Conservation (phyloP, 2,113 vertebrate genomes). For the Prionailurus viverrinus region DNA sequence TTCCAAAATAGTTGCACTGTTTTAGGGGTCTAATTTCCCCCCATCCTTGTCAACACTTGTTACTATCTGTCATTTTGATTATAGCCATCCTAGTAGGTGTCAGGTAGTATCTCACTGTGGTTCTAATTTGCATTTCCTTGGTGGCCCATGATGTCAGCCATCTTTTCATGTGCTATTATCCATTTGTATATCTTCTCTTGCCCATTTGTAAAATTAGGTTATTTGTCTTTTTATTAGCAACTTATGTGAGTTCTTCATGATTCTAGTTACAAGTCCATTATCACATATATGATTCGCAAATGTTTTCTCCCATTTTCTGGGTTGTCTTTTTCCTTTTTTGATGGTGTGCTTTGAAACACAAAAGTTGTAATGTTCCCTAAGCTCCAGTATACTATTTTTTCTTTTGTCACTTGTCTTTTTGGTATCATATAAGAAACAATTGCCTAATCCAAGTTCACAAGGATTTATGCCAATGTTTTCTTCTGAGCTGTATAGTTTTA, state of each 20-base stretch:
- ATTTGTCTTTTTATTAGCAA: conserved; percentile 25
- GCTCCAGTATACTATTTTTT: not conserved
- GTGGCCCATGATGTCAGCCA: not conserved
- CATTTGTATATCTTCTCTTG: conserved; percentile 29
- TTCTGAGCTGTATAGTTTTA: not conserved
- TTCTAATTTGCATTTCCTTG: not conserved
- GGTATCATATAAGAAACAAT: not conserved
- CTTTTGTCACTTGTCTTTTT: not conserved
- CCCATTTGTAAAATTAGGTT: not conserved
- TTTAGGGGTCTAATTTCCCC: not conserved
- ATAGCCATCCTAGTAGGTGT: not conserved
- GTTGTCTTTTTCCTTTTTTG: not conserved
- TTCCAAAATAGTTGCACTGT: not conserved
- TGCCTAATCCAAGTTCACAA: not conserved
- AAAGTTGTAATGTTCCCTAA: not conserved
- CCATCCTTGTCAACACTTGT: not conserved
- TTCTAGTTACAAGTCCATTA: not conserved
- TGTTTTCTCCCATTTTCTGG: not conserved
- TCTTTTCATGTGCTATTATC: not conserved
- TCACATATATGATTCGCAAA: not conserved
- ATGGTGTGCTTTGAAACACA: not conserved
- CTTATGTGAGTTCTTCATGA: not conserved
- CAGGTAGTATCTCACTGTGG: not conserved
- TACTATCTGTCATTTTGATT: not conserved
- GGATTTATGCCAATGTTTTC: not conserved